These are phyloP conservation scores for Drosophila limbata DNA, from an alignment of 2,888 invertebrate species.

Conservation along the genomic window DNA sequence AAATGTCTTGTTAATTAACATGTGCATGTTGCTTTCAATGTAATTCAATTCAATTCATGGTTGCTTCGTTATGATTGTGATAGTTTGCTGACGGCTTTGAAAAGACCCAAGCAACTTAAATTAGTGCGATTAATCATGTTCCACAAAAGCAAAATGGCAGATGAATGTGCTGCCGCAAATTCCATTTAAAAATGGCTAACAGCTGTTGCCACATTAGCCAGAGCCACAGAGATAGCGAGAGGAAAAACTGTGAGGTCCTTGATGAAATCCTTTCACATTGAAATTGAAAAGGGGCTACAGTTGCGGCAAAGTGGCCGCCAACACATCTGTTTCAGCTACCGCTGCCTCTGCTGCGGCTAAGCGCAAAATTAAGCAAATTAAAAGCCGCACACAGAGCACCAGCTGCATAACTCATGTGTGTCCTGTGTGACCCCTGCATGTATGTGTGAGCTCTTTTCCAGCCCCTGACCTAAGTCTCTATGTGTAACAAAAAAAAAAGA, in stretches of 20 bases:
- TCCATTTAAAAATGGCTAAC: conserved; percentile 61
- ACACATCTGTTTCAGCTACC: conserved; percentile 24
- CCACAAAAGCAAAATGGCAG: conserved; percentile 22
- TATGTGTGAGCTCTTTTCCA: conserved; percentile 6
- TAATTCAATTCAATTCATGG: background rate
- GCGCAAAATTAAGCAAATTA: conserved; percentile 81
- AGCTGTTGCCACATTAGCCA: conserved; percentile 75
- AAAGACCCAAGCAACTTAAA: conserved; percentile 25
- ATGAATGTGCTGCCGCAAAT: conserved; percentile 34
- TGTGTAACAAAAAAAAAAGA: conserved; percentile 6
- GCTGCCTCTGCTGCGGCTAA: conserved; percentile 61
- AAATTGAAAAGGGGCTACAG: conserved; percentile 57
- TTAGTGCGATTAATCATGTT: conserved; percentile 63
- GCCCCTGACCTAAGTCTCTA: conserved; percentile 32
- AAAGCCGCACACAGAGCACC: conserved; percentile 72
- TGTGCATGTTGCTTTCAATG: background rate
- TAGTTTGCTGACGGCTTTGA: background rate
- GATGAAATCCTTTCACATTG: conserved; percentile 58
- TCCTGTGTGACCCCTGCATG: conserved; percentile 20
- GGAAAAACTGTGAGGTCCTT: conserved; percentile 20
- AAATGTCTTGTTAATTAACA: background rate
- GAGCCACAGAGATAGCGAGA: conserved; percentile 9
- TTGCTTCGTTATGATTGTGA: background rate
- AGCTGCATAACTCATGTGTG: conserved; percentile 72
- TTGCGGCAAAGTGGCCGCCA: conserved; percentile 39